Conservation (phyloP, 2,797 vertebrate species). For the Hippocampus kuda region DNA sequence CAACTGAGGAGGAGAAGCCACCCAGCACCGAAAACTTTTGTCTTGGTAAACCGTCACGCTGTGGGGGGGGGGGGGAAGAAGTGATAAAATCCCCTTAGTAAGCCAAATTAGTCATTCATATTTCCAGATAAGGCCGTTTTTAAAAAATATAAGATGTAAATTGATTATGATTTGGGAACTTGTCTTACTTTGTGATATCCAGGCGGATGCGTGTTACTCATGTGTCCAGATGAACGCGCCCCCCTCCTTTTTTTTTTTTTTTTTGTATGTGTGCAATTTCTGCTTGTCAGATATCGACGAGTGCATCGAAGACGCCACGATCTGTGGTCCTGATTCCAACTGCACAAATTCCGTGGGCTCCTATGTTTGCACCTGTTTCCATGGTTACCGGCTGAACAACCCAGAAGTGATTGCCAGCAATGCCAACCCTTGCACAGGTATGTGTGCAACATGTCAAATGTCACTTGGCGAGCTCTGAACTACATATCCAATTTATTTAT, state of each 20-base stretch:
- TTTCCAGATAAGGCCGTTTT: neutral
- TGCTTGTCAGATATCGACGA: constrained; percentile 40
- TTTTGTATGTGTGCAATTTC: neutral
- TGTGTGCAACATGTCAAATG: constrained; percentile 10
- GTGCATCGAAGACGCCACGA: constrained; percentile 12
- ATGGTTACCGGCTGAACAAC: constrained; percentile 24
- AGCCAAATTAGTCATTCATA: neutral
- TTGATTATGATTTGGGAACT: neutral
- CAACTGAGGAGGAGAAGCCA: neutral
- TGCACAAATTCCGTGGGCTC: constrained; percentile 47
- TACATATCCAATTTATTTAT: no score
- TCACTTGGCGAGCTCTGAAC: neutral
- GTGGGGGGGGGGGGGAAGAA: neutral
- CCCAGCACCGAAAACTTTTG: constrained; percentile 38
- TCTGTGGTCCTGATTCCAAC: constrained; percentile 46
- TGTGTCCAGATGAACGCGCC: neutral
- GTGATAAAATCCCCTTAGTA: neutral
- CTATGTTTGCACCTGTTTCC: constrained; percentile 35
- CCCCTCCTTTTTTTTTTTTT: no score
- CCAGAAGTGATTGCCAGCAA: constrained; percentile 14
- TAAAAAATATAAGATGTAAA: neutral
- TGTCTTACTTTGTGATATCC: neutral
- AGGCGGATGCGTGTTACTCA: neutral
- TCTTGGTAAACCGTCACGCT: constrained; percentile 26
- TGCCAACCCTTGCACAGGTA: constrained; percentile 47